phyloP scores from a whole-genome alignment of 2,888 invertebrate genomes.

The Oligia fasciuncula region DNA sequence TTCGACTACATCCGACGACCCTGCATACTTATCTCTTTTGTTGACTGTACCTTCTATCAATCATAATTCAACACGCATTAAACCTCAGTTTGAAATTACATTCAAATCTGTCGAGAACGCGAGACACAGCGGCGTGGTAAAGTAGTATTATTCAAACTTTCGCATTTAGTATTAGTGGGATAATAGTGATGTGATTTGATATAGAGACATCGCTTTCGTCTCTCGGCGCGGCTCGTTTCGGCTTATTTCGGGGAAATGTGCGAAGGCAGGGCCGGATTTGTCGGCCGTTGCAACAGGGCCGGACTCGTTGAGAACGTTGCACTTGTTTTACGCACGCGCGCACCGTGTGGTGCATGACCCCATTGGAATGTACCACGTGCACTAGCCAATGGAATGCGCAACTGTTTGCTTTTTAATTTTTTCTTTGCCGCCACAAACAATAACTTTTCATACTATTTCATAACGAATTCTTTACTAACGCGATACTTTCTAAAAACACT shows the following conservation, averaged over 20 bases:
- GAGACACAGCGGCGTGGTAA: slow-evolving; percentile 49
- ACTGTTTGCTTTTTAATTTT: slow-evolving; percentile 89
- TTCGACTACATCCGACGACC: too few relatives aligned
- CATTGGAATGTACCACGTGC: slow-evolving; percentile 89
- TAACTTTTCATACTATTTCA: slow-evolving; percentile 87
- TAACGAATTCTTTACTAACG: slow-evolving; percentile 85
- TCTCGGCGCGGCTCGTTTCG: slow-evolving; percentile 43
- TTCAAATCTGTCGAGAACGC: slow-evolving; percentile 28
- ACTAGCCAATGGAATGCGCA: slow-evolving; percentile 88
- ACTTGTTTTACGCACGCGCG: slow-evolving; percentile 87
- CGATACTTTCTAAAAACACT: slow-evolving; percentile 83
- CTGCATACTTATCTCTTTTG: too few relatives aligned
- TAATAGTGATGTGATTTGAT: slow-evolving; percentile 45
- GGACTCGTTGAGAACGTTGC: slow-evolving; percentile 77
- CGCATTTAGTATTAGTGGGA: slow-evolving; percentile 44
- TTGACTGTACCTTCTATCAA: too few relatives aligned
- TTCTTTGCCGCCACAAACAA: slow-evolving; percentile 85
- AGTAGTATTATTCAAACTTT: slow-evolving; percentile 50
- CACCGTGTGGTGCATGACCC: slow-evolving; percentile 88
- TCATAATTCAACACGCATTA: neutral
- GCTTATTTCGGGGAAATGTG: slow-evolving; percentile 66
- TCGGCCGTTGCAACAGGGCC: slow-evolving; percentile 77
- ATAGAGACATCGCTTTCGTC: slow-evolving; percentile 43
- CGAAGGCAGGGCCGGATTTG: slow-evolving; percentile 68
- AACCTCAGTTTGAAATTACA: slow-evolving; percentile 19